phyloP scores from a whole-genome alignment of 2,113 vertebrate genomes.

The Microcebus murinus region DNA sequence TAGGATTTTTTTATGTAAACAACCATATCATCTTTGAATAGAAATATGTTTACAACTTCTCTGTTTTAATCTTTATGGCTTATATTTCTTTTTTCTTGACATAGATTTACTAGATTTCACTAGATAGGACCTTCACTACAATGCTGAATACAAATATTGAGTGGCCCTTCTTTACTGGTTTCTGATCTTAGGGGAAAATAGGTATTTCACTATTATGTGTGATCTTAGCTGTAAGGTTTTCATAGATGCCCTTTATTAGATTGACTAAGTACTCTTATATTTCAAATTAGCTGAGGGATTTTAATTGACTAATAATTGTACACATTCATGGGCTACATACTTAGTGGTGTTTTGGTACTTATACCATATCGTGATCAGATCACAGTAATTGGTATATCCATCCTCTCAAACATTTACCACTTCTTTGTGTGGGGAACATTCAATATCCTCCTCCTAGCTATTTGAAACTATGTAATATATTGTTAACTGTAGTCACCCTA shows the following conservation, averaged over 20 bases:
- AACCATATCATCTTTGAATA: not conserved
- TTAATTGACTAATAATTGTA: too few species aligned
- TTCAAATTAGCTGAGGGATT: not conserved
- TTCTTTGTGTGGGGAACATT: too few species aligned
- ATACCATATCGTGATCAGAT: too few species aligned
- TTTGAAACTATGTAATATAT: too few species aligned
- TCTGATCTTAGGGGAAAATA: not conserved
- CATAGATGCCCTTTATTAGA: not conserved
- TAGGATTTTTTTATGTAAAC: not conserved
- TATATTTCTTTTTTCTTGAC: not conserved
- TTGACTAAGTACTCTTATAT: not conserved
- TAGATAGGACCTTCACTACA: not conserved
- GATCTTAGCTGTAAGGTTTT: not conserved
- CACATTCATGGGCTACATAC: too few species aligned
- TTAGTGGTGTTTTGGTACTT: too few species aligned
- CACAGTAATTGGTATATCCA: too few species aligned
- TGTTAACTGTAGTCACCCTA: too few species aligned
- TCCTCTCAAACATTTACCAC: too few species aligned
- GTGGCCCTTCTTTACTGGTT: not conserved
- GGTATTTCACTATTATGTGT: not conserved
- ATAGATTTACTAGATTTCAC: not conserved
- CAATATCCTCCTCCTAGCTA: too few species aligned
- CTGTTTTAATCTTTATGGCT: not conserved
- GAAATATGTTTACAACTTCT: not conserved
- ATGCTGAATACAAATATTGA: not conserved